Base-by-base conservation (phyloP, 2,113 vertebrate genomes). In the Speoplatyrhinus poulsoni region DNA sequence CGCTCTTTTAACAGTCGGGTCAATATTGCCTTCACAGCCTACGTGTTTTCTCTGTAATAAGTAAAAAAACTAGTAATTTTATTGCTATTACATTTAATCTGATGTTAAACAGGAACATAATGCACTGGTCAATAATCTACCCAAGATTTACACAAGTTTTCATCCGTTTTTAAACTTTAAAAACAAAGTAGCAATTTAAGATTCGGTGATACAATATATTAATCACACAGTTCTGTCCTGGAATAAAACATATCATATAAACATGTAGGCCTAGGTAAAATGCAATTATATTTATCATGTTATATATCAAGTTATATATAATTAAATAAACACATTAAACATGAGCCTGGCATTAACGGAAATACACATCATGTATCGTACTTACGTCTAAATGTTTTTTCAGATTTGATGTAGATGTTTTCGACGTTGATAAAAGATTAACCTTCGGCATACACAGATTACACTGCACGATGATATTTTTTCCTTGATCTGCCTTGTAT, bases 391-490 rank as follows among this genome's bases (percentile, higher is more conserved):
- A 86, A 66, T 92, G 91, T 80, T 92, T 92, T 84, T 91, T 91
- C 41, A 92, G 89, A 72, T 92, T 92, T 19, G 91, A 91, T 2
- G 90, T 92, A 5, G 90, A 90, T 16, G 85, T 88, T 82, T 90
- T 91, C 46, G 91, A 90, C 56, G 89, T 89, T 80, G 90, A 91
- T 3, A 92, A 80, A 72, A 91, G 87, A 47, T 91, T 91, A 11
- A 91, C 88, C 80, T 85, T 91, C 53, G 90, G 90, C 61, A 90
- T 66, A 41, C 91, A 92, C 46, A 92, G 89, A 85, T 90, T 90
- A 90, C 91, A 92, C 72, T 91, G 90, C 48, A 92, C 91, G 81
- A 87, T 90, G 75, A 92, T 89, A 85, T 92, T 92, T 83, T 90
- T 91, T 2, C 89, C 90, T 54, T 89, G 85, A 72, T 89, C 86